Percentiles rank a stretch among this genome's conserved stretches.
Evolutionary conservation across 1,140 invertebrate genomes (phyloP).

Genomic region (Lasaia peninsularis): DNA sequence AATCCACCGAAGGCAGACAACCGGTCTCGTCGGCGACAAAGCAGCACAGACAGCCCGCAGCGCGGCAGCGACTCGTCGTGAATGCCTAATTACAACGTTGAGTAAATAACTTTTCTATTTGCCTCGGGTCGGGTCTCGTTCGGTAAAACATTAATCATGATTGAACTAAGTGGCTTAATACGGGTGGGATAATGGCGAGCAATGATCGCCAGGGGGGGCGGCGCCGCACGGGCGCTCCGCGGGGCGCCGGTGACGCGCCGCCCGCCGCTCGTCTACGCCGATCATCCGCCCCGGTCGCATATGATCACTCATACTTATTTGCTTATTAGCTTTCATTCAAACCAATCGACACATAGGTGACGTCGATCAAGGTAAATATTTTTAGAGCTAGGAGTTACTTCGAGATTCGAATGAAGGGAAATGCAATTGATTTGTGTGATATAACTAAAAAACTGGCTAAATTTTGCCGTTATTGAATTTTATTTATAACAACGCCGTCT

Average conservation of each 20-base stretch:
- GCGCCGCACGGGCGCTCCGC: constrained; percentile 55
- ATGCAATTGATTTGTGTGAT: no score
- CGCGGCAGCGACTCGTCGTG: constrained; percentile 51
- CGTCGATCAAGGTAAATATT: not conserved
- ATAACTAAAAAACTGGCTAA: no score
- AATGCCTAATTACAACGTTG: constrained; percentile 72
- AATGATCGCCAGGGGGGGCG: constrained; percentile 67
- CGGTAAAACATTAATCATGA: constrained; percentile 76
- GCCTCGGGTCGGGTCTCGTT: constrained; percentile 52
- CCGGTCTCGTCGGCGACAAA: constrained; percentile 58
- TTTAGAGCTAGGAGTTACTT: not conserved
- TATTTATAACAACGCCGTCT: no score
- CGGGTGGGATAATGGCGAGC: constrained; percentile 66
- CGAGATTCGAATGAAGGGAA: not conserved
- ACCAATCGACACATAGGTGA: not conserved
- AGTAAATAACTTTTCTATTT: constrained; percentile 76
- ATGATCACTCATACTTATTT: not conserved
- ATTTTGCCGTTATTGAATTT: no score
- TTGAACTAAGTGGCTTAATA: constrained; percentile 77
- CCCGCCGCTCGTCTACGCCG: constrained; percentile 20
- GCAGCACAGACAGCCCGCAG: constrained; percentile 51
- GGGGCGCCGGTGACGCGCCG: constrained; percentile 46
- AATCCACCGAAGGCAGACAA: constrained; percentile 44
- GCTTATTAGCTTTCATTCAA: constrained; percentile 1
- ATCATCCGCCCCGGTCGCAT: not conserved